Evolutionary conservation across 2,888 invertebrate species (phyloP).

Genomic region (Drosophila percnosoma): DNA sequence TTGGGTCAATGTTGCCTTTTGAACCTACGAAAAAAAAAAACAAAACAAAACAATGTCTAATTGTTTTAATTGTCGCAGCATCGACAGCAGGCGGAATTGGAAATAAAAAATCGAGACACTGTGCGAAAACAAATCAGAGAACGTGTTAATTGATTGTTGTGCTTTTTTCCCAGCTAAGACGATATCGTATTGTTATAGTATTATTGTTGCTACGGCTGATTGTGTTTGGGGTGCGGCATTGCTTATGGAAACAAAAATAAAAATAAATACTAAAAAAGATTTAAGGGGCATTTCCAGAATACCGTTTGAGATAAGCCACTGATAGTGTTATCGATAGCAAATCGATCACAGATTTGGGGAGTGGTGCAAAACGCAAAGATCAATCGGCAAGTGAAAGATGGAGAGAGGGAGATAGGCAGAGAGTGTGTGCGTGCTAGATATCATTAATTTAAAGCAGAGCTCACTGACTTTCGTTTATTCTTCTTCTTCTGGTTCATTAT

Average conservation of each 20-base stretch:
- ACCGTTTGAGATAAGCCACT: constrained; percentile 27
- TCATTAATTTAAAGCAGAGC: constrained; percentile 29
- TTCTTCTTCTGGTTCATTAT: constrained; percentile 2
- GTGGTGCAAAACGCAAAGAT: neutral
- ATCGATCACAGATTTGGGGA: constrained; percentile 8
- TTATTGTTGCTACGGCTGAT: constrained; percentile 32
- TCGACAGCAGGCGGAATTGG: neutral
- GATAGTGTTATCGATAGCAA: constrained; percentile 9
- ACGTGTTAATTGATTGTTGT: neutral
- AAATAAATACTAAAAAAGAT: constrained; percentile 27
- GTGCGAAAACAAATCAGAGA: constrained; percentile 2
- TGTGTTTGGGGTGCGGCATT: constrained; percentile 42
- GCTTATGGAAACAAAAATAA: constrained; percentile 36
- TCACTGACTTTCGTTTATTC: constrained; percentile 26
- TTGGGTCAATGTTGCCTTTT: constrained; percentile 65
- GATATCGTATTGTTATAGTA: constrained; percentile 25
- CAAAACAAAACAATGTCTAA: constrained; percentile 8
- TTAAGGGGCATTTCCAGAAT: constrained; percentile 5
- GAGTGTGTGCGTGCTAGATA: neutral
- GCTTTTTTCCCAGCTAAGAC: neutral
- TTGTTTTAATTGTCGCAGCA: constrained; percentile 18
- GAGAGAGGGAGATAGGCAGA: neutral
- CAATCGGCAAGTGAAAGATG: neutral
- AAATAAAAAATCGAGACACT: neutral
- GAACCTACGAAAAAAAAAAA: constrained; percentile 29